Evolutionary conservation across 2,113 vertebrate species (phyloP).

Genomic region (Oncorhynchus masou): DNA sequence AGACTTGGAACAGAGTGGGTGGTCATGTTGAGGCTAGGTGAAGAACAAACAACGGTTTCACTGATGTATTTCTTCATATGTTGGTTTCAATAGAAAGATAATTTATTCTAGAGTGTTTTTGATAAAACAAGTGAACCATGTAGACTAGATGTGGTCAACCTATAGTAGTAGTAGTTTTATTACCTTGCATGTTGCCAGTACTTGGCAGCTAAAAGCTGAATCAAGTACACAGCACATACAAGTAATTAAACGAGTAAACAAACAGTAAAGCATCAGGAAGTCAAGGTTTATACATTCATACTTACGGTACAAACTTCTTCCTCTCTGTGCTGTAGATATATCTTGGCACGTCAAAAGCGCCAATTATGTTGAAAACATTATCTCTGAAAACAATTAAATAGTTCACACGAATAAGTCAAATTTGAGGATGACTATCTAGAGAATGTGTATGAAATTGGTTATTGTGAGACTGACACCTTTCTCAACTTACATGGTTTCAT

Average conservation of each 20-base stretch:
- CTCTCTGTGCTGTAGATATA: constrained; percentile 90
- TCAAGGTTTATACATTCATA: constrained; percentile 31
- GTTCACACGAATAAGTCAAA: neutral
- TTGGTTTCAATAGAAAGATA: too few relatives aligned
- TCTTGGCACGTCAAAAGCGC: constrained; percentile 91
- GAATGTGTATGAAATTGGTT: neutral
- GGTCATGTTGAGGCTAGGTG: constrained; percentile 85
- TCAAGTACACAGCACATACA: too few relatives aligned
- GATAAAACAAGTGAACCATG: too few relatives aligned
- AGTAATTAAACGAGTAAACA: too few relatives aligned
- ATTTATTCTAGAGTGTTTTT: too few relatives aligned
- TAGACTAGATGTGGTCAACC: too few relatives aligned
- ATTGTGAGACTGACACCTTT: neutral
- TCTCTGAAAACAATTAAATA: constrained; percentile 76
- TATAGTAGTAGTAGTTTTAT: too few relatives aligned
- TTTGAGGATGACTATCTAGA: neutral
- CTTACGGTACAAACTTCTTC: constrained; percentile 97
- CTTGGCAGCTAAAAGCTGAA: too few relatives aligned
- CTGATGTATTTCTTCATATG: neutral
- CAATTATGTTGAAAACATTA: constrained; percentile 94
- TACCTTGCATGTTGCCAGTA: too few relatives aligned
- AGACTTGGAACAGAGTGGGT: constrained; percentile 78
- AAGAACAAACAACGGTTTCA: constrained; percentile 4
- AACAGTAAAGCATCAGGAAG: neutral
- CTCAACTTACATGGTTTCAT: constrained; percentile 84